phyloP scores from a whole-genome alignment of 2,797 vertebrate species.

The Microcaecilia unicolor region DNA sequence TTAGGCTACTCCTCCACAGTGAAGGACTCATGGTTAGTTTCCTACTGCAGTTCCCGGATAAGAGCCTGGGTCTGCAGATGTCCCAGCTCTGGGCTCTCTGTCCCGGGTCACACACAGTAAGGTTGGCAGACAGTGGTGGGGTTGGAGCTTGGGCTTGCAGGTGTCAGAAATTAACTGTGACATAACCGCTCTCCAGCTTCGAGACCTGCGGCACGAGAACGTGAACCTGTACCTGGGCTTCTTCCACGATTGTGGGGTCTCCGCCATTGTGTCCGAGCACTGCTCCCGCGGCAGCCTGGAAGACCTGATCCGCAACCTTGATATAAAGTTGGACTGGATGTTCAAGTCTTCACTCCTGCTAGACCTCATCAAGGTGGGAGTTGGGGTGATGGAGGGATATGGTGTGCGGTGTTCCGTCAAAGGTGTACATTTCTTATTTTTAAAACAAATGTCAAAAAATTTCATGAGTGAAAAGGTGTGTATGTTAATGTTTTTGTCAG shows the following conservation, averaged over 20 bases:
- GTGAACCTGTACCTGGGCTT: conserved; percentile 82
- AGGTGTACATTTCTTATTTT: too few species aligned
- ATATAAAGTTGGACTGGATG: conserved; percentile 96
- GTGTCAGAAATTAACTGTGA: neutral
- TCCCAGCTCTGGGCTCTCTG: too few species aligned
- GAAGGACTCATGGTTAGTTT: too few species aligned
- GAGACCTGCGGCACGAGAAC: conserved; percentile 87
- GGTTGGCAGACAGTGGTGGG: too few species aligned
- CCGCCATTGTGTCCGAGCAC: conserved; percentile 82
- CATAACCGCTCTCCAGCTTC: conserved; percentile 48
- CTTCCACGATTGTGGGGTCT: conserved; percentile 69
- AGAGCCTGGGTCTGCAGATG: too few species aligned
- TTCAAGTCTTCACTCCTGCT: conserved; percentile 89
- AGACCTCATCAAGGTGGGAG: conserved; percentile 78
- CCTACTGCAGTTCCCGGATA: too few species aligned
- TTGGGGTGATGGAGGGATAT: accelerated
- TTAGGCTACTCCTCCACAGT: too few species aligned
- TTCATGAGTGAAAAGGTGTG: too few species aligned
- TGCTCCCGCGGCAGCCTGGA: conserved; percentile 80
- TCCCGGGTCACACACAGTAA: too few species aligned
- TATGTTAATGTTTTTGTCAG: too few species aligned
- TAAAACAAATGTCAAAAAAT: too few species aligned
- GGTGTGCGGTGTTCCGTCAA: neutral
- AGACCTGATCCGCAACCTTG: conserved; percentile 73
- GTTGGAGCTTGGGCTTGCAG: too few species aligned